Conservation (phyloP, 2,888 invertebrate species). For the Congeria kusceri region DNA sequence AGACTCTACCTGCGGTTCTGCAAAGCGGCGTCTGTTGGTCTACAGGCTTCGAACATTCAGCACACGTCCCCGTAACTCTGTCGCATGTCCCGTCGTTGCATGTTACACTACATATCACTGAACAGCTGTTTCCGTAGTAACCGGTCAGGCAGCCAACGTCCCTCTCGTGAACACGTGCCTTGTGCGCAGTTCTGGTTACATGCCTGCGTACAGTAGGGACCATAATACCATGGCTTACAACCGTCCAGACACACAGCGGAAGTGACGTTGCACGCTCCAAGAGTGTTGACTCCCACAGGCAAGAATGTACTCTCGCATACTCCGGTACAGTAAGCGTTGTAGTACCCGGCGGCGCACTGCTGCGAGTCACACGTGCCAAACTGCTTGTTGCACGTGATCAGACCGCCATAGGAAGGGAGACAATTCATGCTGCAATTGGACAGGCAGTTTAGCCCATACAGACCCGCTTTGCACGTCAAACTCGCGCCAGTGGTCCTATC, state of each 20-base stretch:
- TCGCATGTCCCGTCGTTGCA: slow-evolving; percentile 50
- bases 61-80: slow-evolving; percentile 37
- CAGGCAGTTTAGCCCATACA: slow-evolving; percentile 41
- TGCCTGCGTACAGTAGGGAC: slow-evolving; percentile 14
- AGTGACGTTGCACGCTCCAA: slow-evolving; percentile 22
- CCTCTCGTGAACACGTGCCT: slow-evolving; percentile 25
- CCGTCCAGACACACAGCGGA: slow-evolving; percentile 35
- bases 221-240: slow-evolving; percentile 41
- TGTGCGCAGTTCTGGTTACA: slow-evolving; percentile 39
- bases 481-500: slow-evolving; percentile 37
- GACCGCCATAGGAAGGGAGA: slow-evolving; percentile 5
- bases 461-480: slow-evolving; percentile 28
- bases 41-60: slow-evolving; percentile 30
- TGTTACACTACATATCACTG: slow-evolving; percentile 14
- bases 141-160: slow-evolving; percentile 32
- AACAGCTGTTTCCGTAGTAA: slow-evolving; percentile 45
- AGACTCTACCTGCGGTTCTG: slow-evolving; percentile 33
- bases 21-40: slow-evolving; percentile 20
- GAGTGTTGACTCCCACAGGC: background rate
- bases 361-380: slow-evolving; percentile 27
- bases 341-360: slow-evolving; percentile 36
- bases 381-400: slow-evolving; percentile 35
- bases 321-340: slow-evolving; percentile 22
- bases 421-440: slow-evolving; percentile 38
- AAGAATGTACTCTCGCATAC: slow-evolving; percentile 34